Evolutionary conservation across 2,888 invertebrate genomes (phyloP), one percentile per base, ranked within the genome.

Genomic region (Leucophenga montana): DNA sequence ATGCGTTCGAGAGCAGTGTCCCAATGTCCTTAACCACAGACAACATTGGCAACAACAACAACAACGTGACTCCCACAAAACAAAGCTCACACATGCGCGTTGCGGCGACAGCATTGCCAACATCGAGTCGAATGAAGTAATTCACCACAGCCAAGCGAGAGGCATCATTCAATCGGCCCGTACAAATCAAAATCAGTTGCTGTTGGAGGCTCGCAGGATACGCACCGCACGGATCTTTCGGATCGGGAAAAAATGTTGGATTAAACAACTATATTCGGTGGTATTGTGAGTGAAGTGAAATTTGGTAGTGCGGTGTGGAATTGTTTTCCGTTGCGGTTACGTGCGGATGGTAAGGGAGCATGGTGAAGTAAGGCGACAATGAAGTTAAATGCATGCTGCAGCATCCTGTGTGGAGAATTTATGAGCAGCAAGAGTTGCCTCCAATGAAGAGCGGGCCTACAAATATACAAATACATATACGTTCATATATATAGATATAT

Each of bases 121-220:
- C 62, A 72, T 5, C 74, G 77, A 39, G 77, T 70, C 81, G 74
- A 74, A 70, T 69, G 57, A 72, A 59, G 70, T 61, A 72, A 78
- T 74, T 56, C 82, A 78, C 67, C 70, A 64, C 69, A 67, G 46
- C 69, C 54, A 66, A 67, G 66, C 31, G 48, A 48, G 68, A 31
- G 67, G 67, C 13, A 33, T 18, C 27, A 27, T 8, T 20, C 44
- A 31, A 33, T 46, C 56, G 54, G 56, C 68, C 56, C 54, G 65
- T 62, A 69, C 73, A 22, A 57, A 59, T 71, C 46, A 74, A 33
- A n/a, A 66, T 85, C 84, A 87, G 87, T 87, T 86, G 87, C 86
- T 85, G 83, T 86, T 87, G 84, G 84, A 82, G 85, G 86, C 83
- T 87, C 85, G 85, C 80, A 85, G 87, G 85, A 86, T 82, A 83